Evolutionary conservation across 2,888 invertebrate species (phyloP), one percentile per base, ranked within the genome.

Genomic region (Mechanitis mazaeus): DNA sequence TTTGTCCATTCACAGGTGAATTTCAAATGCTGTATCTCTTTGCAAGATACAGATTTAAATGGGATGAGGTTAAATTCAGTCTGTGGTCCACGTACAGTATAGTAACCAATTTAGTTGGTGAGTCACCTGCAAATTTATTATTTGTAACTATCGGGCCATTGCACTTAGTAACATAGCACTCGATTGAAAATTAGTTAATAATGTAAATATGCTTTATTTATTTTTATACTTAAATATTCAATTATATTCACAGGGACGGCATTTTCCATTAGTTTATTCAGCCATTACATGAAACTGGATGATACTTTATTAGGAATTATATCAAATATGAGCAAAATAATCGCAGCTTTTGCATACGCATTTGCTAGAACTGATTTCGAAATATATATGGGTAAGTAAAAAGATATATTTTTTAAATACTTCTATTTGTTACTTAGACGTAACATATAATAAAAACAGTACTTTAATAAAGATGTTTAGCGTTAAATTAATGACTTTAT

Each of bases 281-380:
- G 95, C 69, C 95, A 95, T 74, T 90, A 94, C 70, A 78, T 96
- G 74, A 94, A 95, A 79, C 91, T 96, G 59, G 95, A 96, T 69
- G 96, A 96, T 81, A 95, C 95, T 0, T 82, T 95, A 3, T 93
- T 96, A n/a, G 96, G 96, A 3, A 94, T 96, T n/a, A 92, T 96
- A 75, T 96, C 96, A 1, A 94, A 94, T 71, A 92, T 93, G 78
- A 96, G 96, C 74, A 96, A 96, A 87, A 95, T 96, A 59, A 85
- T 95, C 0, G 95, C 95, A 0, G 93, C 95, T 47, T 94, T 96
- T 72, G 94, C 95, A 0, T 96, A 96, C 72, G 95, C 96, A 1
- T 96, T 96, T 75, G 95, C 96, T 1, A 92, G 92, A 46, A 93
- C 93, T 45, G 92, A 94, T 47, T 91, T 94, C 79, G 94, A 95